phyloP scores from a whole-genome alignment of 2,888 invertebrate species.

The Cantharis nigra region DNA sequence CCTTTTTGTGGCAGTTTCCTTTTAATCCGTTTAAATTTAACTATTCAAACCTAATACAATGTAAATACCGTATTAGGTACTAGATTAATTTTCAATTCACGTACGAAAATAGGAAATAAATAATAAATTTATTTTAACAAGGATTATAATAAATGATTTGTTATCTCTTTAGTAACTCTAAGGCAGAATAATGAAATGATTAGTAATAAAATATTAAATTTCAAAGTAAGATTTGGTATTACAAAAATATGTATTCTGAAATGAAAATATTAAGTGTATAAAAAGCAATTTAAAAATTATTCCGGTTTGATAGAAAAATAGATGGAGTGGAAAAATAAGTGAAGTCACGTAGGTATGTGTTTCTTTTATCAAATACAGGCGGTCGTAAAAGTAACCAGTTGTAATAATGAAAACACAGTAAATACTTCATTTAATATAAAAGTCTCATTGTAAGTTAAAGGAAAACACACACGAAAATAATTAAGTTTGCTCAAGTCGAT shows the following conservation, averaged over 20 bases:
- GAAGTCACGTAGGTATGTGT: neutral
- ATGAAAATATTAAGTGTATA: neutral
- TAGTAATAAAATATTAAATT: neutral
- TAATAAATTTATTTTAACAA: neutral
- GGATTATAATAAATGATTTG: neutral
- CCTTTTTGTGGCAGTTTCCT: too few relatives aligned
- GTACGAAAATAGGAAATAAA: neutral
- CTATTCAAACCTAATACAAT: neutral
- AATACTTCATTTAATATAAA: neutral
- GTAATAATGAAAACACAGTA: neutral
- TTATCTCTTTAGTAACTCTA: neutral
- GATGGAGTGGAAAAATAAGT: neutral
- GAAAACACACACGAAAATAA: neutral
- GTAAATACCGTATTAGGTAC: neutral
- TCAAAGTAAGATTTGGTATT: neutral
- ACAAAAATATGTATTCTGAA: neutral
- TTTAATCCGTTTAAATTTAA: neutral
- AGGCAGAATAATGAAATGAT: neutral
- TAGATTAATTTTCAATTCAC: neutral
- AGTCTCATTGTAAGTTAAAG: neutral
- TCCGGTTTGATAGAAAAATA: neutral
- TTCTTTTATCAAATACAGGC: constrained; percentile 1
- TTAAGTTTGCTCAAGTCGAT: neutral
- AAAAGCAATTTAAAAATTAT: constrained; percentile 2
- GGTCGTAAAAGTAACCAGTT: neutral